Base-by-base conservation (phyloP, 2,888 invertebrate genomes). In the Ganaspis brasiliensis region DNA sequence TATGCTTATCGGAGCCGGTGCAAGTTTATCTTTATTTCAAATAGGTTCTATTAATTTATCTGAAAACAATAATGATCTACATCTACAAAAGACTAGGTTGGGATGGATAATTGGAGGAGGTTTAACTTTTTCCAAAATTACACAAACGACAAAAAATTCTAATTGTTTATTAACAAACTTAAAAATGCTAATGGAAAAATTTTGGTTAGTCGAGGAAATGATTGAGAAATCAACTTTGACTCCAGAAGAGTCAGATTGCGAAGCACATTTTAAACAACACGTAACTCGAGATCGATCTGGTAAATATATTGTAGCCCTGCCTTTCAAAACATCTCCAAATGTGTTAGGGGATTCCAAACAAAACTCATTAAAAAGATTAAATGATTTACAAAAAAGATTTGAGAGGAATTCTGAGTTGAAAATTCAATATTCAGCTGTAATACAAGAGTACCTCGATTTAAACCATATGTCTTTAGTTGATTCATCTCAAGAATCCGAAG, bases 231-330 rank as follows among this genome's bases (percentile, higher is more conserved):
- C 16, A 10, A 21, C 31, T 12, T 12, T 61, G 1, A 52, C 72
- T 0, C n/a, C 26, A 12, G 79, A 80, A 19, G 80, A 81, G 52
- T 16, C 49, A 24, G 40, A 71, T 55, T 79, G 82, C 49, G 82
- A 84, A 49, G 61, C 73, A 16, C 74, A 78, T 72, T 82, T 81
- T 70, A 35, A n/a, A 24, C 45, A 63, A 72, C 77, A 55, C 35
- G 26, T 55, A 9, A 49, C 26, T 3, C 70, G 81, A n/a, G 73
- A 78, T 49, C 2, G 10, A 16, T 26, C 74, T 1, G 84, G 84
- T 4, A 52, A 75, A 67, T 84, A 83, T 70, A 52, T 77, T 12
- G 83, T 83, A 2, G 67, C 74, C 0, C 72, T 79, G 40, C 74
- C 76, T 6, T 79, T 79, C 49, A 67, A 71, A 74, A 77, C 1